A percentile compares a stretch with the other conserved stretches of the same genome.
Evolutionary conservation across 2,113 vertebrate species (phyloP).

Genomic region (Thymallus thymallus): DNA sequence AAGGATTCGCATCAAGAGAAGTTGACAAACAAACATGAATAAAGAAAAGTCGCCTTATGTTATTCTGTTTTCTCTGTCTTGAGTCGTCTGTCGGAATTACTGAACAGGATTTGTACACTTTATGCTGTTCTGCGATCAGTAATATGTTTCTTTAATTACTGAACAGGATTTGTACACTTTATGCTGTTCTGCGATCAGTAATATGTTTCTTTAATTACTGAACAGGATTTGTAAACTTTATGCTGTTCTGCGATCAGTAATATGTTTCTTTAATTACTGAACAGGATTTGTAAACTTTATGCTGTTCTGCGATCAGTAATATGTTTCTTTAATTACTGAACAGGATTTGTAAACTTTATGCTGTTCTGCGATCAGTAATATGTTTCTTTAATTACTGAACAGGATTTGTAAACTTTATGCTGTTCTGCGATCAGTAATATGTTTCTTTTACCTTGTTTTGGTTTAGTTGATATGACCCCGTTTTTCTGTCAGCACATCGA

Average conservation of each 20-base stretch:
- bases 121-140: conserved; percentile 24
- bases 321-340: conserved; percentile 22
- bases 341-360: conserved; percentile 25
- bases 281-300: conserved; percentile 25
- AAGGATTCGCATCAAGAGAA: conserved; percentile 53
- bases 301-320: conserved; percentile 24
- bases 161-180: conserved; percentile 24
- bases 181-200: conserved; percentile 22
- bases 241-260: conserved; percentile 23
- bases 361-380: conserved; percentile 26
- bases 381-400: conserved; percentile 20
- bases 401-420: conserved; percentile 25
- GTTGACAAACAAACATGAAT: conserved; percentile 49
- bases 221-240: conserved; percentile 25
- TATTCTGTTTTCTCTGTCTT: conserved; percentile 36
- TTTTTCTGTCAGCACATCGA: conserved; percentile 18
- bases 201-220: too few species aligned
- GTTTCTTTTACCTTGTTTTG: conserved; percentile 17
- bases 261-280: too few species aligned
- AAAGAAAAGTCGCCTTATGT: conserved; percentile 65
- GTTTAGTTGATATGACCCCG: conserved; percentile 22
- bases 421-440: conserved; percentile 25
- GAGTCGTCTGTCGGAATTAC: conserved; percentile 29
- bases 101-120: conserved; percentile 20
- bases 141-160: conserved; percentile 23